These are phyloP conservation scores for Ficedula albicollis DNA, from an alignment of 2,797 vertebrate genomes.

Conservation along the genomic window DNA sequence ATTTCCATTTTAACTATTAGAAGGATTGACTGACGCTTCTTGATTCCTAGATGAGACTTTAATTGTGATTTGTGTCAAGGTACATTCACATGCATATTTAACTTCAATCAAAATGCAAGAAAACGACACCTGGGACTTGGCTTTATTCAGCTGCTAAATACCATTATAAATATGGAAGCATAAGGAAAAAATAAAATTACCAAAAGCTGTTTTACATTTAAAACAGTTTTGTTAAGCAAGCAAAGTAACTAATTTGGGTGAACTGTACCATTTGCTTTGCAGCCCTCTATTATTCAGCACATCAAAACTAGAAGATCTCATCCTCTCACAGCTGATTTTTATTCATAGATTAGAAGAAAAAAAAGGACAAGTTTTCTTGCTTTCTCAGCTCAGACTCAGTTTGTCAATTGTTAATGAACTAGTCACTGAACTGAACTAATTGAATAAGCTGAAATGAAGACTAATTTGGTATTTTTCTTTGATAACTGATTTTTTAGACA, in stretches of 20 bases:
- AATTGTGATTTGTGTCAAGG: constrained; percentile 52
- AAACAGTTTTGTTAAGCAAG: constrained; percentile 51
- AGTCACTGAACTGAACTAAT: constrained; percentile 48
- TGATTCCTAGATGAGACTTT: constrained; percentile 32
- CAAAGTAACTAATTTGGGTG: constrained; percentile 13
- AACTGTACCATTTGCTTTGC: constrained; percentile 23
- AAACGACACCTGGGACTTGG: constrained; percentile 44
- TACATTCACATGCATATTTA: constrained; percentile 51
- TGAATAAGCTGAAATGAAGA: constrained; percentile 51
- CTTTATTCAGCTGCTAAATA: constrained; percentile 41
- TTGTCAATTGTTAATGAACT: constrained; percentile 47
- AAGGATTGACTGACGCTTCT: constrained; percentile 28
- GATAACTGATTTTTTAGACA: constrained; percentile 27
- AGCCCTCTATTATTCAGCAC: constrained; percentile 16
- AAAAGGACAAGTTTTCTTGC: constrained; percentile 8
- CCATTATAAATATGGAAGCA: background rate
- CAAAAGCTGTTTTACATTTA: constrained; percentile 47
- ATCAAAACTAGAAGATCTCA: constrained; percentile 16
- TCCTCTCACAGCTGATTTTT: constrained; percentile 41
- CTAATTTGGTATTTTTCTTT: constrained; percentile 55
- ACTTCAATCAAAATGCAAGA: constrained; percentile 46
- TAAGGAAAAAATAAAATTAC: constrained; percentile 17
- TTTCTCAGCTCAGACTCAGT: constrained; percentile 38
- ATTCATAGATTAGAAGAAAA: constrained; percentile 34
- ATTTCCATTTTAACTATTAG: constrained; percentile 17